Conservation (phyloP, 2,888 invertebrate genomes). For the Pardosa pseudoannulata region DNA sequence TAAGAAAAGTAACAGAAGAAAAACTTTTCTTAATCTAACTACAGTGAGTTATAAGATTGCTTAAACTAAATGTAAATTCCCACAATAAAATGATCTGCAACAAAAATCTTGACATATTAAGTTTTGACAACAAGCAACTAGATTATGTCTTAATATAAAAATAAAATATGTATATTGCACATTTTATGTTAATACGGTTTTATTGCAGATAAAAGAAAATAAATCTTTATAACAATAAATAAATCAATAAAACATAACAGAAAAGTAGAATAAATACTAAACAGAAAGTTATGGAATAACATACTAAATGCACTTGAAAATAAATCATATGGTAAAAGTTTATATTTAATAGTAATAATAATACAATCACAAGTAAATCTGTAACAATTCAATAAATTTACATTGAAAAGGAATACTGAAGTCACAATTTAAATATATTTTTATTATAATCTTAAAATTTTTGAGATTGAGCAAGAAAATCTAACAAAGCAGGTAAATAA, state of each 20-base stretch:
- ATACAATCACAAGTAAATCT: too few species aligned
- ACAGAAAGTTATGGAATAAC: neutral
- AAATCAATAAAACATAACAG: too few species aligned
- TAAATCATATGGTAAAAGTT: neutral
- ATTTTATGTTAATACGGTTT: neutral
- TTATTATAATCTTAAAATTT: too few species aligned
- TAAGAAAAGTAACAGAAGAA: neutral
- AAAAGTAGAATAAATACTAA: neutral
- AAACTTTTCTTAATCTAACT: neutral
- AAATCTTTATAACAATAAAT: slow-evolving; percentile 1
- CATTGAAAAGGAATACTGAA: too few species aligned
- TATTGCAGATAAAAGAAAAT: neutral
- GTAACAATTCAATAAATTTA: too few species aligned
- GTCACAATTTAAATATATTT: too few species aligned
- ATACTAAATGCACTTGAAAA: neutral
- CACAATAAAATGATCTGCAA: neutral
- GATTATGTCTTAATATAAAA: slow-evolving; percentile 1
- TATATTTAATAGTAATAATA: too few species aligned
- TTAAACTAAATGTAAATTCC: too few species aligned
- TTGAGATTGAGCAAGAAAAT: too few species aligned
- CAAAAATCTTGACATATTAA: neutral
- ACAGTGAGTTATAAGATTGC: neutral
- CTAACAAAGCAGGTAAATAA: too few species aligned
- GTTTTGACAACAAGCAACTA: slow-evolving; percentile 1
- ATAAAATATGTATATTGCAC: slow-evolving; percentile 18